Evolutionary conservation across 2,888 invertebrate genomes (phyloP), one percentile per base, ranked within the genome.

Genomic region (Melanophora roralis): DNA sequence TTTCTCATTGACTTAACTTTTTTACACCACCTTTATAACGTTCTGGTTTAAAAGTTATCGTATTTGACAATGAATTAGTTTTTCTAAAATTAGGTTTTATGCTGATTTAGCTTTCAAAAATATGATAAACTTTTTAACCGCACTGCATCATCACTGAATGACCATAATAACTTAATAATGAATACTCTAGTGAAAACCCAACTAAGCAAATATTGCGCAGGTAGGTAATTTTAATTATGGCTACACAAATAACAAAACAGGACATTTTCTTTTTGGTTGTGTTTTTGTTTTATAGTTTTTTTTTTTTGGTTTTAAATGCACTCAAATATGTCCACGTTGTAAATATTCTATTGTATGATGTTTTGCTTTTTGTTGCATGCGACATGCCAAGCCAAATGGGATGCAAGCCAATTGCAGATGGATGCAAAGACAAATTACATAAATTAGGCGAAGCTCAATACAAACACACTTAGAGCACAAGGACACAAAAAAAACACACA

Each of bases 341-440:
- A 67, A 74, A 74, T 69, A 57, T 78, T 57, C 68, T 64, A 57
- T 67, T 60, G 72, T 74, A 23, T 43, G 51, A 23, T 49, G 34
- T 27, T 21, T 57, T 68, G 53, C 64, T 27, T 60, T 74, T 59
- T 21, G 65, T 80, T 73, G 76, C 76, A 76, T 80, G 80, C 80
- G 76, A 68, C 80, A 80, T 80, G 80, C 76, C 76, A 80, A 79
- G 72, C 72, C 68, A 72, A 76, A 76, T 80, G 76, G 80, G 76
- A 77, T 80, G 76, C 72, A 72, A 76, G 80, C 80, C 80, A 80
- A 81, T 81, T 81, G 78, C 81, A 78, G 78, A 69, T 81, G 81
- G 81, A 74, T 74, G 74, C 71, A 78, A 78, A 73, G 73, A 82
- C 81, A 81, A 83, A 81, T 83, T 82, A 83, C 81, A 83, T 83